Base-by-base conservation (phyloP, 2,888 invertebrate species). In the Micropterix aruncella region DNA sequence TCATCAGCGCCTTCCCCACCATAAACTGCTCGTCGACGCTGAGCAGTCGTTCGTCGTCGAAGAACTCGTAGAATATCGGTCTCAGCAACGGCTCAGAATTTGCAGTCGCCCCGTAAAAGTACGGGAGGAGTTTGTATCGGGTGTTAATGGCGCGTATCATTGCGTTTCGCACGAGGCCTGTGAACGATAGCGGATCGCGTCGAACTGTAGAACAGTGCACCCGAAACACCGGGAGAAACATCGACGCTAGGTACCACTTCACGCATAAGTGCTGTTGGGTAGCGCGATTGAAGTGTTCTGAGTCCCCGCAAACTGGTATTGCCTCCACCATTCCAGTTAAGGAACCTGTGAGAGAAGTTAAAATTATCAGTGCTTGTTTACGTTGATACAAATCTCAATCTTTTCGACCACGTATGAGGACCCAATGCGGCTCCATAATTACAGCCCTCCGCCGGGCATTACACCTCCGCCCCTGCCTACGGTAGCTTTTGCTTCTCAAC, bases 171-270 rank as follows among this genome's bases (percentile, higher is more conserved):
- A 70, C 62, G 14, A 61, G 70, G 2, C 65, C 65, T 16, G 57
- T 52, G 43, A 77, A 70, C 15, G 65, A 63, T 3, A 63, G 47
- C 1, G 75, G 73, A 55, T 74, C 64, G 54, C 71, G 60, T 7
- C 55, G 48, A 19, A 59, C 56, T 3, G 51, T 14, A 46, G 61
- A 65, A 0, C 74, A 74, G 44, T 70, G 63, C 38, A 75, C 65
- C 48, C 70, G 65, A 19, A 77, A 63, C 51, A 77, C 58, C 0
- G 83, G 83, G 54, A 82, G 65, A 42, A 76, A 78, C 0, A 77
- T 72, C 0, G 77, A 77, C 3, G 80, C 69, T 57, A 79, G 70
- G 49, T 79, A 79, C 85, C 85, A 85, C 50, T 79, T 69, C 1
- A 79, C 57, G 50, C 84, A 85, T 3, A 80, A 56, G 12, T 59